Conservation (phyloP, 2,113 vertebrate genomes). For the Plotosus lineatus region DNA sequence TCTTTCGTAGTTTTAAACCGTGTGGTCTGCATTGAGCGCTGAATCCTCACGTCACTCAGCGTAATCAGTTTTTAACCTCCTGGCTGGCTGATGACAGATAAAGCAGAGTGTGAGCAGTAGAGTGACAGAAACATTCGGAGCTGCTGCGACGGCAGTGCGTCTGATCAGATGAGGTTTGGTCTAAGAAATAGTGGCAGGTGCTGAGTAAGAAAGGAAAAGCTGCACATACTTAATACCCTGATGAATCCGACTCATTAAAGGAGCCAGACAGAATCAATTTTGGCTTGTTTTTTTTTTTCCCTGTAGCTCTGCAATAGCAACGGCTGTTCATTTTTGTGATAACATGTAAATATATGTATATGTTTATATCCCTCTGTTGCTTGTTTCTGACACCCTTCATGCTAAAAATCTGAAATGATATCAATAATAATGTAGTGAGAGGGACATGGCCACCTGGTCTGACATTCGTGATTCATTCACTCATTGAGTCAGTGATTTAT, state of each 20-base stretch:
- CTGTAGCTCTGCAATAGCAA: slow-evolving; percentile 56
- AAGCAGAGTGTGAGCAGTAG: slow-evolving; percentile 28
- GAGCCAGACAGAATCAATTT: slow-evolving; percentile 66
- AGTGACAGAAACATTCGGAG: slow-evolving; percentile 52
- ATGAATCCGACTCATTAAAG: slow-evolving; percentile 70
- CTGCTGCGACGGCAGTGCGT: slow-evolving; percentile 12
- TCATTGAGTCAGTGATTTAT: background rate
- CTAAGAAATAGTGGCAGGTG: slow-evolving; percentile 36
- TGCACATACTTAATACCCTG: slow-evolving; percentile 51
- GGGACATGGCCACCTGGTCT: background rate
- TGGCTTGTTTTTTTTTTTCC: slow-evolving; percentile 46
- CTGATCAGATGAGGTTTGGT: slow-evolving; percentile 10
- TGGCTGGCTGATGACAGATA: slow-evolving; percentile 41
- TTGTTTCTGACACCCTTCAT: background rate
- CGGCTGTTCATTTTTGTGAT: slow-evolving; percentile 32
- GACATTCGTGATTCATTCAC: background rate
- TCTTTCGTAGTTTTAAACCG: slow-evolving; percentile 1
- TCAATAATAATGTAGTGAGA: no score
- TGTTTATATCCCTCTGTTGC: background rate
- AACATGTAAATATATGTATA: background rate
- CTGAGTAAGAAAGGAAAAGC: slow-evolving; percentile 63
- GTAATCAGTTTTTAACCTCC: slow-evolving; percentile 39
- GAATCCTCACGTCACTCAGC: slow-evolving; percentile 41
- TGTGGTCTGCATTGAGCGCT: slow-evolving; percentile 25
- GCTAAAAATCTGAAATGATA: no score